Evolutionary conservation across 2,113 vertebrate species (phyloP), one percentile per base, ranked within the genome.

Genomic region (Aldabrachelys gigantea): DNA sequence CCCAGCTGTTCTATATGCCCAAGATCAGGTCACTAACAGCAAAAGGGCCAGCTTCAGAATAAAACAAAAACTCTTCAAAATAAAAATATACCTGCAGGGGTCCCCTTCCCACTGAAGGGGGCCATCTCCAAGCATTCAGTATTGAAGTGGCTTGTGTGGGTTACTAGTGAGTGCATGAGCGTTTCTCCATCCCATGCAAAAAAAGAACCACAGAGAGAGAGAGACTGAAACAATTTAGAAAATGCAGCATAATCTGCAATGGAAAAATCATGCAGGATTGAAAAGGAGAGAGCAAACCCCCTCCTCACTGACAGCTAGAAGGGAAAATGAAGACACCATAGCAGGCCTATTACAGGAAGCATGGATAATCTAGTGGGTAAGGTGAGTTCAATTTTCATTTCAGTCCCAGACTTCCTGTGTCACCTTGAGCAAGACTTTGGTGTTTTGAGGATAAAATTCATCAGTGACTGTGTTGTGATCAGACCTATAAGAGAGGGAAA

Each of bases 1-100:
- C 94, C 97, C 97, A 98, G 97, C 96, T 98, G 97, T 54, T 89
- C 89, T 84, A 6, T 59, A 47, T 69, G 95, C 83, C 85, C 92
- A 88, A 95, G 79, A 95, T 78, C 85, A 94, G 92, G 93, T 95
- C 92, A 89, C 85, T 52, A 88, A 93, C 95, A 84, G 95, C 95
- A 95, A 94, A 72, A 97, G 82, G 57, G 49, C 80, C 94, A 80
- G 72, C 75, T 94, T 86, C 90, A 88, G 92, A 97, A 4, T 90
- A 88, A 94, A 96, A 97, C 87, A 97, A 94, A 96, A 96, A 52
- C 79, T 93, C 80, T 97, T 96, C 92, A 53, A 89, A 91, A 65
- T 85, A 93, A 96, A 5, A 24, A 0, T 3, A 24, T 35, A 69
- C 41, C 87, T 85, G 29, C n/a, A 65, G 82, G 50, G 62, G 89